Percentiles rank a stretch among this genome's conserved stretches.
Conservation (phyloP, 2,888 invertebrate genomes). For the Torymus auratus region DNA sequence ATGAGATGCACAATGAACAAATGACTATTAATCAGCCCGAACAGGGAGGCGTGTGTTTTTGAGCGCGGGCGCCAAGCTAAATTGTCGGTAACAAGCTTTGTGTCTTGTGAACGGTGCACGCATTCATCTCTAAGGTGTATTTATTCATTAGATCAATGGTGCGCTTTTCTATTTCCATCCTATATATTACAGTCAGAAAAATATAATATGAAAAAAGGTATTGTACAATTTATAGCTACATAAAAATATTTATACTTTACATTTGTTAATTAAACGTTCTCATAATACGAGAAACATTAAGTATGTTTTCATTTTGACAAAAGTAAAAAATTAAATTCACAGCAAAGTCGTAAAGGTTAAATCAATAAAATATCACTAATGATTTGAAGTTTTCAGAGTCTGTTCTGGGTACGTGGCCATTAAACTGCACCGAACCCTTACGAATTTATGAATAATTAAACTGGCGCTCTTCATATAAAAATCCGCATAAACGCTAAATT, state of each 20-base stretch:
- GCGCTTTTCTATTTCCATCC: too few species aligned
- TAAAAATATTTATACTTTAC: too few species aligned
- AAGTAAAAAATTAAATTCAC: neutral
- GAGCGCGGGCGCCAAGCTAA: constrained; percentile 11
- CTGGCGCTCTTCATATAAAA: constrained; percentile 18
- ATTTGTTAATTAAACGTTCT: too few species aligned
- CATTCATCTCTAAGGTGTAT: constrained; percentile 3
- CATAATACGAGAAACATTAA: too few species aligned
- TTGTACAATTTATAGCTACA: too few species aligned
- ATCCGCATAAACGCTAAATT: constrained; percentile 35
- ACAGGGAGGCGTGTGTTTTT: constrained; percentile 18
- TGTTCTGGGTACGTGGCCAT: too few species aligned
- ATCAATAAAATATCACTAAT: too few species aligned
- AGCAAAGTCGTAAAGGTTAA: neutral
- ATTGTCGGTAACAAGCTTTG: constrained; percentile 18
- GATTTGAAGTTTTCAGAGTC: too few species aligned
- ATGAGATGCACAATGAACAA: constrained; percentile 48
- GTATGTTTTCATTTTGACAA: too few species aligned
- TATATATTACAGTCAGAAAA: too few species aligned
- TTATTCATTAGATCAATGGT: constrained; percentile 2
- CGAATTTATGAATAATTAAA: constrained; percentile 41
- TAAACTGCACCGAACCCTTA: neutral
- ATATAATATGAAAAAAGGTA: too few species aligned
- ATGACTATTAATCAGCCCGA: constrained; percentile 52
- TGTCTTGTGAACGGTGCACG: neutral